Percentiles rank a stretch among this genome's conserved stretches.
Evolutionary conservation across 1,140 invertebrate species (phyloP).

Genomic region (Drosophila eugracilis): DNA sequence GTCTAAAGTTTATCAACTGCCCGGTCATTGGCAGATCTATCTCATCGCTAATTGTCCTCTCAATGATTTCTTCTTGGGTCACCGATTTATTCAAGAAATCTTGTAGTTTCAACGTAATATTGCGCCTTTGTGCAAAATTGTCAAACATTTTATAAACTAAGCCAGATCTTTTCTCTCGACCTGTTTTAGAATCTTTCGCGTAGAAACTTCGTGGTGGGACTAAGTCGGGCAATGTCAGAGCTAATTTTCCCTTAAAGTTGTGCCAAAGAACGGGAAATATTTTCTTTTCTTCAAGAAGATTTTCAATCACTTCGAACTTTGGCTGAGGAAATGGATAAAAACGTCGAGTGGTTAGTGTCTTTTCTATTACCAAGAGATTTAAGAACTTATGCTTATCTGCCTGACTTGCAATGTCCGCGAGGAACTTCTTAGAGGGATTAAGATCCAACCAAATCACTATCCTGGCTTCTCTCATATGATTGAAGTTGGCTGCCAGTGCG

Average conservation of each 20-base stretch:
- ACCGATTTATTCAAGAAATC: too few relatives aligned
- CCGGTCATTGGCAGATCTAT: slow-evolving; percentile 34
- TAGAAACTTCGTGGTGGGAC: slow-evolving; percentile 37
- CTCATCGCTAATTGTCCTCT: neutral
- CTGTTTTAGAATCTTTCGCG: slow-evolving; percentile 9
- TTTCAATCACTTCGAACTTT: neutral
- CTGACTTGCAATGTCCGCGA: neutral
- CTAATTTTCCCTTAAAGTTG: slow-evolving; percentile 43
- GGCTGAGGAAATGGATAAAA: slow-evolving; percentile 46
- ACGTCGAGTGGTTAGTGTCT: neutral
- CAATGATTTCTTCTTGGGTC: neutral
- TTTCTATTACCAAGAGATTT: slow-evolving; percentile 21
- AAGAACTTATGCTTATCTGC: slow-evolving; percentile 23
- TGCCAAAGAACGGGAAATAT: slow-evolving; percentile 32
- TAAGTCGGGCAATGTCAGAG: slow-evolving; percentile 1
- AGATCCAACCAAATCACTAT: slow-evolving; percentile 42
- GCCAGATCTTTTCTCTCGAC: neutral
- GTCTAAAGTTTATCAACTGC: neutral
- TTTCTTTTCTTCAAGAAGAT: accelerated
- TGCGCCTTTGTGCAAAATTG: slow-evolving; percentile 11
- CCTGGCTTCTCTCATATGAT: slow-evolving; percentile 40
- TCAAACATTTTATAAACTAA: neutral
- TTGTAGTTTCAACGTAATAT: slow-evolving; percentile 46
- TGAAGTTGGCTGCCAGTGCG: slow-evolving; percentile 22
- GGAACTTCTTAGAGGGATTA: neutral